Percentiles rank a stretch among this genome's conserved stretches.
phyloP scores from a whole-genome alignment of 2,888 invertebrate species.

The Electrophaes corylata region DNA sequence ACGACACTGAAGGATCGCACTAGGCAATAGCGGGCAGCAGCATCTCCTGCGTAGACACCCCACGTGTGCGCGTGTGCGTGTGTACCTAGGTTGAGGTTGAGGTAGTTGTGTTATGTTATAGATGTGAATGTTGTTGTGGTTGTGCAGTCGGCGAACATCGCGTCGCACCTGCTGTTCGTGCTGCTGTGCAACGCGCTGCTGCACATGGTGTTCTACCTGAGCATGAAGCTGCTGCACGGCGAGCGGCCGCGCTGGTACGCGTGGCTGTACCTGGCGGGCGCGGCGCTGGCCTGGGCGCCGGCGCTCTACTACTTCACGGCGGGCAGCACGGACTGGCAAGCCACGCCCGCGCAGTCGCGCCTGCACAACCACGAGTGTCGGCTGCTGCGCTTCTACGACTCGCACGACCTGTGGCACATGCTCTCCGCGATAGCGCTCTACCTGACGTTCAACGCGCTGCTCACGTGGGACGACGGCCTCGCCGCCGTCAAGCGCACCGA shows the following conservation, averaged over 20 bases:
- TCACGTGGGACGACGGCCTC: constrained; percentile 94
- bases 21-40: too few species aligned
- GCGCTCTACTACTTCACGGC: constrained; percentile 84
- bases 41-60: too few species aligned
- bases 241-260: constrained; percentile 87
- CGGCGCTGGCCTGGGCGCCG: constrained; percentile 87
- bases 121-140: too few species aligned
- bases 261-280: constrained; percentile 86
- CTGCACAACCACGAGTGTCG: constrained; percentile 73
- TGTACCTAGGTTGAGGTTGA: too few species aligned
- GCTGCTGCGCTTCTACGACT: constrained; percentile 89
- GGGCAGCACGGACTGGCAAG: constrained; percentile 64
- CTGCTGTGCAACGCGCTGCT: constrained; percentile 93
- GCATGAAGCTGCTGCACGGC: constrained; percentile 91
- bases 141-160: constrained; percentile 88
- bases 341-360: constrained; percentile 89
- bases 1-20: too few species aligned
- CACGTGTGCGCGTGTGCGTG: too few species aligned
- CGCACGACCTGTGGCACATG: constrained; percentile 95
- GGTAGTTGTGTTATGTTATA: too few species aligned
- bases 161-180: constrained; percentile 90
- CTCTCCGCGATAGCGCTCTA: constrained; percentile 93
- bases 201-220: constrained; percentile 92
- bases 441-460: constrained; percentile 91
- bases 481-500: constrained; percentile 87